Base-by-base conservation (phyloP, 1,140 invertebrate species). In the Drosophila mayri region DNA sequence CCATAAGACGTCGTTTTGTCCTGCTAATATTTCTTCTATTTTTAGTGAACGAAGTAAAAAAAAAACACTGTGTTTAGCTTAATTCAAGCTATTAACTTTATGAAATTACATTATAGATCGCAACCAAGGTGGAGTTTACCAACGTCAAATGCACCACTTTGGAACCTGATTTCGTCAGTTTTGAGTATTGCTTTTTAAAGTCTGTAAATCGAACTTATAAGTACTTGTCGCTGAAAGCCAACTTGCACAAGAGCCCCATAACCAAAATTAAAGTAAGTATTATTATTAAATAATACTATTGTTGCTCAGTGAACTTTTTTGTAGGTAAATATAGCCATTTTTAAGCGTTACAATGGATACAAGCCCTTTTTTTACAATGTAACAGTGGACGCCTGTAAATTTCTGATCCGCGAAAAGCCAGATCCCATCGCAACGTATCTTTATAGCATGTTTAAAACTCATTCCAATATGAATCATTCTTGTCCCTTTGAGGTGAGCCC, bases 181-280 rank as follows among this genome's bases (percentile, higher is more conserved):
- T 52, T 32, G 49, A 52, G 49, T 52, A 52, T 3, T 52, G 49
- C 7, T 35, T 35, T 3, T 1, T 52, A 1, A 52, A 52, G 49
- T 52, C 49, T 16, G 12, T 52, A 35, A 52, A 32, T 52, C 49
- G 50, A 22, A 54, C 50, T 0, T 54, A 37, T 5, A 54, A 54
- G 3, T 54, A 54, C 18, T 22, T 54, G 11, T 54, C 50, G 1
- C 4, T 54, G 8, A 54, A 54, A 37, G 50, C 22, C 4, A 54
- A 37, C 18, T 22, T 54, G 50, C 50, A 54, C n/a, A 54, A 54
- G 12, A 54, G 7, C 4, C 32, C 50, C 12, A 5, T 54, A 10
- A 52, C 49, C 18, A 52, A 52, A 52, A 0, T 52, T 14, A 52
- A 52, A 5, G 49, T 52, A 4, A 4, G 20, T 46, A 46, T 46